Evolutionary conservation across 2,797 vertebrate genomes (phyloP), one percentile per base, ranked within the genome.

Genomic region (Lepus oiostolus): DNA sequence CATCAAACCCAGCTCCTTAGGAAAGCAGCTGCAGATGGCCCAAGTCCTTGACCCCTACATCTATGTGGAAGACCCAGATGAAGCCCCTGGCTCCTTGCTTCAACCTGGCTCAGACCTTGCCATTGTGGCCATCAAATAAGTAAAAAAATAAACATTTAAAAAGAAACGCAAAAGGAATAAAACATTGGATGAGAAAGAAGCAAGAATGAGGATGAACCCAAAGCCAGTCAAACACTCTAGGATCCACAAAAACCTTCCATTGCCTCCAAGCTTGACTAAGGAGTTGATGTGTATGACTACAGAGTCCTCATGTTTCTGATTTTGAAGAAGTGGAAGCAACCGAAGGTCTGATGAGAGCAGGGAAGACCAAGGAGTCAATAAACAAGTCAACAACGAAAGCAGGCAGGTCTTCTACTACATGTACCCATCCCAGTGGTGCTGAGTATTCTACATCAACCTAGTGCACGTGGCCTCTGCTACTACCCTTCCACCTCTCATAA

Each of bases 221-320:
- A 52, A 63, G 14, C 67, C 42, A 54, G 22, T 13, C 50, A n/a
- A 79, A 71, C 54, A 79, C 54, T 50, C 4, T 24, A n/a, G 19
- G 32, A 52, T 38, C 26, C 42, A 4, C 28, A 54, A 54, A 6
- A 42, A 2, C 54, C 54, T 72, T 38, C 47, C 38, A 62, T 16
- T 63, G 75, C 13, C 2, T 72, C 11, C 6, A 63, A 24, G 17
- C 38, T 35, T 38, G 30, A 50, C 16, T 50, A 24, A 12, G 16
- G 17, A 62, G 22, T 4, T 52, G 26, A n/a, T 7, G 13, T 1
- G 0, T 4, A 52, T 72, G n/a, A 72, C 13, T 16, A 0, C 13
- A 13, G 67, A n/a, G n/a, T 65, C 9, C 42, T 38, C 7, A 5
- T 26, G n/a, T 47, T 63, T 65, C 8, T 24, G n/a, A 52, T n/a